These are phyloP conservation scores for Peromyscus aztecus DNA, from an alignment of 2,797 vertebrate species.

Conservation along the genomic window DNA sequence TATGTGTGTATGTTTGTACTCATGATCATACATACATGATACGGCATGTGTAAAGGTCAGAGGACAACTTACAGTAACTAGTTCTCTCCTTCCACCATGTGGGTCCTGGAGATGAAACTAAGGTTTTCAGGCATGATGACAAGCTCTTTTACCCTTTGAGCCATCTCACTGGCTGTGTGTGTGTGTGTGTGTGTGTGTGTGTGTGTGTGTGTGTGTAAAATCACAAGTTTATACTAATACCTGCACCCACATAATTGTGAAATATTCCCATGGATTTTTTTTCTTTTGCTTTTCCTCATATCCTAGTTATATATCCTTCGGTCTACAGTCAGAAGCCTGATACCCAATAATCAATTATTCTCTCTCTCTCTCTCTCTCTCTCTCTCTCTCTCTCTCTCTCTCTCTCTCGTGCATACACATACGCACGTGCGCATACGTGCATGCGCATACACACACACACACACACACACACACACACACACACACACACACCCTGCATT, in stretches of 20 bases:
- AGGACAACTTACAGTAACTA: not conserved
- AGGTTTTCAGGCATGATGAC: not conserved
- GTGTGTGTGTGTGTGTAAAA: not conserved
- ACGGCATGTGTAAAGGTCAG: not conserved
- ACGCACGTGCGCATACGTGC: no score
- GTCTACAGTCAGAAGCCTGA: not conserved
- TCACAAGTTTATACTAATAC: not conserved
- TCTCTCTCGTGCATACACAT: no score
- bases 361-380: not conserved
- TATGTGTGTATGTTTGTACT: not conserved
- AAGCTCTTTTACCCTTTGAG: not conserved
- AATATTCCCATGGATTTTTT: not conserved
- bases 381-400: no score
- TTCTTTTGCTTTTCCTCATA: not conserved
- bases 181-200: not conserved
- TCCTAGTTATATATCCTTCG: not conserved
- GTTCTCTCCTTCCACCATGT: not conserved
- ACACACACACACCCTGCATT: not conserved
- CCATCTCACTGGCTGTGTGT: not conserved
- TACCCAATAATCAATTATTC: not conserved
- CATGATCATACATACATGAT: not conserved
- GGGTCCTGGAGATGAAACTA: not conserved
- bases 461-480: not conserved
- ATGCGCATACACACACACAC: no score
- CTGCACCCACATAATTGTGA: not conserved